Evolutionary conservation across 2,888 invertebrate genomes (phyloP), one percentile per base, ranked within the genome.

Genomic region (Drosophila neonasuta): DNA sequence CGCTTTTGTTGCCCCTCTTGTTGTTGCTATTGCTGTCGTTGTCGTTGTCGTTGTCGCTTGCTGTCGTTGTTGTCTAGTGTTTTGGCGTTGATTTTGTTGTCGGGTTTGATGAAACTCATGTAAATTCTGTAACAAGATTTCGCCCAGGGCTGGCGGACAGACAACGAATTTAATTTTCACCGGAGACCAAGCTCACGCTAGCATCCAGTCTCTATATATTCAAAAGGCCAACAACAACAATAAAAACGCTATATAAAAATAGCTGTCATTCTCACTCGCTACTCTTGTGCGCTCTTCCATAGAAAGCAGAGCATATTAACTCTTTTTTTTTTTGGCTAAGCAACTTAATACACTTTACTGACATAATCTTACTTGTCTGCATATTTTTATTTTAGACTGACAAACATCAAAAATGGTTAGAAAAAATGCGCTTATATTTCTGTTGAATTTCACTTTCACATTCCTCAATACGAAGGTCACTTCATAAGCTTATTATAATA

Each of bases 61-160:
- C 30, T 61, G 57, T 39, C 57, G 59, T 39, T 54, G 55, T 41
- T 66, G 71, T 71, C 8, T 46, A 50, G 54, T 71, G 71, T 71
- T 71, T 71, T 49, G 66, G 41, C 45, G 70, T 56, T 70, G 70
- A 69, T 70, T 58, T 68, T 61, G 64, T 55, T 61, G 64, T 61
- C 61, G 57, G 41, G 48, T 44, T 60, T 74, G 74, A 74, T 64
- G 73, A 60, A 60, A 72, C 63, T 51, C 72, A 74, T 77, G 77
- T 72, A 60, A 77, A 76, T 68, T 59, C 42, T 51, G 39, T 71
- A 60, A 63, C 32, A 72, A 55, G 54, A 55, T 55, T 55, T 55
- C 9, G 32, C 54, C 54, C 44, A 55, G 17, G 10, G 30, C 49
- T 20, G 57, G 10, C 17, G 29, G 10, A 41, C 30, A 51, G 9